Evolutionary conservation across 1,140 invertebrate genomes (phyloP).

Genomic region (Pseudomyrmex flavicornis): DNA sequence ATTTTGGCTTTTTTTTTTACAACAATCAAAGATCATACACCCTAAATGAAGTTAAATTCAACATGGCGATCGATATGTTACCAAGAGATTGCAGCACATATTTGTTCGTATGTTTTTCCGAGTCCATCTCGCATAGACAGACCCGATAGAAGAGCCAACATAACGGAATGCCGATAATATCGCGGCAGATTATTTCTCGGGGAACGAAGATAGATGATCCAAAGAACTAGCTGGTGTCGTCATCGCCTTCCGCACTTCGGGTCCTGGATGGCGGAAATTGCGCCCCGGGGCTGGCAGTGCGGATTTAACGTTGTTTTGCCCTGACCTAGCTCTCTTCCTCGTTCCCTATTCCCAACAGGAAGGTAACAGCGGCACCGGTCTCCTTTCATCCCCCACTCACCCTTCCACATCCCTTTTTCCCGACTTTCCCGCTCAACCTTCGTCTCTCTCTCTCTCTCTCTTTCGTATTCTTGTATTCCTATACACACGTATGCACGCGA

Average conservation of each 20-base stretch:
- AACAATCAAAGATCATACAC: no score
- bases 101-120: no score
- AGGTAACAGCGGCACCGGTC: constrained; percentile 71
- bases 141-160: constrained; percentile 6
- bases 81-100: no score
- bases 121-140: not conserved
- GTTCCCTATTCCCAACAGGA: constrained; percentile 69
- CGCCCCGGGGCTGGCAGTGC: constrained; percentile 70
- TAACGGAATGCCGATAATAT: constrained; percentile 51
- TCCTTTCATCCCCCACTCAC: constrained; percentile 65
- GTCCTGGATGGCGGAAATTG: constrained; percentile 71
- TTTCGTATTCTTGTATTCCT: constrained; percentile 6
- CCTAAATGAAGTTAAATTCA: no score
- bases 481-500: constrained; percentile 14
- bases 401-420: constrained; percentile 26
- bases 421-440: constrained; percentile 20
- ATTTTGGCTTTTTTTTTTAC: no score
- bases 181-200: constrained; percentile 53
- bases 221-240: constrained; percentile 66
- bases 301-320: constrained; percentile 75
- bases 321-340: constrained; percentile 71
- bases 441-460: not conserved
- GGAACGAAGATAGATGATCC: constrained; percentile 66
- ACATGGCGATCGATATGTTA: no score
- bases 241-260: constrained; percentile 41